Base-by-base conservation (phyloP, 2,888 invertebrate species). In the Heteropelma amictum region DNA sequence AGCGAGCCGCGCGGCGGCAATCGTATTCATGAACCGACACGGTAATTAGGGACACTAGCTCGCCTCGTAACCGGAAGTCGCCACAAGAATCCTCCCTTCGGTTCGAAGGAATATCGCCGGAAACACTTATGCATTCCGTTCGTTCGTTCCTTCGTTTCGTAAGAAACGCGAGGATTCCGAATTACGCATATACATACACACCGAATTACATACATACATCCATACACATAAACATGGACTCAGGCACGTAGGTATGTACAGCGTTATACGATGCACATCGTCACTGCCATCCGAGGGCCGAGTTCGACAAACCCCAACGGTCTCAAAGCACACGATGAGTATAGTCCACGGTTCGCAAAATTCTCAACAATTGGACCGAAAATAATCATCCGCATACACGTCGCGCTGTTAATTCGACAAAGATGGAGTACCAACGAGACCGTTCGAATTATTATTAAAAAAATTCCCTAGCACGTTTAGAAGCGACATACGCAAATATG, bases 11-110 rank as follows among this genome's bases (percentile, higher is more conserved):
- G 68, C 77, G 76, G 80, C 82, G 79, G 88, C 88, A 87, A 87
- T 88, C 87, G 88, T 88, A 88, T 89, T 89, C 88, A 89, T 88
- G 88, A 89, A 87, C 88, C 88, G 88, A 88, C 88, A 88, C 88
- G 88, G 88, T 88, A 89, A 89, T 89, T 88, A 89, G 86, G 88
- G 88, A 89, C 88, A 88, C 88, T 87, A 86, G 86, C 87, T 86
- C 86, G 84, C 87, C 85, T 87, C 85, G 81, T 86, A 87, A 85
- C 85, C 88, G 88, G 88, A 88, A 89, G 88, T 88, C 87, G 85
- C 85, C 85, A 82, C 84, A 82, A 82, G 87, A 87, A 88, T 87
- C 88, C 87, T 88, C 87, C 86, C 85, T 83, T 84, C 80, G 80
- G 80, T 79, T 80, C 77, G 72, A 74, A 72, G 74, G 83, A 83